Evolutionary conservation across 2,888 invertebrate genomes (phyloP).

Genomic region (Caenorhabditis uteleia): DNA sequence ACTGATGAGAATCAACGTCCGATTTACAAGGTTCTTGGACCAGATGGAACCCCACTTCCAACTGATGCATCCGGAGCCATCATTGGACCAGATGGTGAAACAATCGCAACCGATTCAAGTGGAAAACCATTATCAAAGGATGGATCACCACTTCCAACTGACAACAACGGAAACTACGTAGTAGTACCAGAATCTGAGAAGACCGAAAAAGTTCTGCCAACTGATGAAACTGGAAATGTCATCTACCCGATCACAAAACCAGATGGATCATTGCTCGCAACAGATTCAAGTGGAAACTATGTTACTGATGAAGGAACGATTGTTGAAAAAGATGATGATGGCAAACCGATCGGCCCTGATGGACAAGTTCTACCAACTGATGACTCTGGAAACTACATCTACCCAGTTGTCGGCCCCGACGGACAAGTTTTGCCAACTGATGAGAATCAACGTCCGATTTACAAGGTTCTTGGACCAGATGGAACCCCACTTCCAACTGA

Average conservation of each 20-base stretch:
- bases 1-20: constrained; percentile 30
- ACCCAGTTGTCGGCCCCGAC: constrained; percentile 35
- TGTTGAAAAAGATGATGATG: constrained; percentile 37
- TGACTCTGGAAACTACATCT: constrained; percentile 35
- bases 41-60: constrained; percentile 24
- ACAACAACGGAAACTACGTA: constrained; percentile 30
- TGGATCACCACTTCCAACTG: constrained; percentile 41
- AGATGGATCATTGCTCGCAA: constrained; percentile 29
- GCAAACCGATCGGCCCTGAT: constrained; percentile 30
- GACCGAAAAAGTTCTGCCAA: constrained; percentile 26
- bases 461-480: constrained; percentile 10
- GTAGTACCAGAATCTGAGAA: constrained; percentile 1
- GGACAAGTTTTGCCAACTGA: constrained; percentile 12
- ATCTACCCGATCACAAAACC: constrained; percentile 35
- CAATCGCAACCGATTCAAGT: constrained; percentile 26
- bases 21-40: constrained; percentile 28
- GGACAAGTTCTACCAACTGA: constrained; percentile 35
- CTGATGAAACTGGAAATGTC: constrained; percentile 38
- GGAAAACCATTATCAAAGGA: constrained; percentile 23
- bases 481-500: constrained; percentile 5
- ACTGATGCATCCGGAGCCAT: constrained; percentile 19
- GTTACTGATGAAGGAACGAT: constrained; percentile 19
- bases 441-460: constrained; percentile 5
- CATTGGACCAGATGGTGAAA: constrained; percentile 23
- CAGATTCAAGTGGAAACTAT: constrained; percentile 22